These are phyloP conservation scores for Barnardius zonarius DNA, from an alignment of 2,113 vertebrate genomes.

Conservation along the genomic window DNA sequence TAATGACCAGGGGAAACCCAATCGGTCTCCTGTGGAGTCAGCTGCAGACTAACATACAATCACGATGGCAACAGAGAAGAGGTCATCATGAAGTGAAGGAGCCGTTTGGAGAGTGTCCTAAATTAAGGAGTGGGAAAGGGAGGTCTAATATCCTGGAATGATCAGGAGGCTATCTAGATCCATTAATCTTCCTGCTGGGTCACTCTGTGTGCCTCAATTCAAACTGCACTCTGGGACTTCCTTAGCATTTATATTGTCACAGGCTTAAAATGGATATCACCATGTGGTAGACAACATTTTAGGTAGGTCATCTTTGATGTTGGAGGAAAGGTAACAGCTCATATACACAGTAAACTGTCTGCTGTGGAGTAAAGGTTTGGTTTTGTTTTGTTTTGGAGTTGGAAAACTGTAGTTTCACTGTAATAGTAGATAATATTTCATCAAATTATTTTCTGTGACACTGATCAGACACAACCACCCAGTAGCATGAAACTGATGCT, in stretches of 20 bases:
- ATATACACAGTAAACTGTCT: neutral
- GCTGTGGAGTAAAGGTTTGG: neutral
- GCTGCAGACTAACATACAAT: neutral
- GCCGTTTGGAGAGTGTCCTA: neutral
- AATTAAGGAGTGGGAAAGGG: neutral
- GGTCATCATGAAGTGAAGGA: neutral
- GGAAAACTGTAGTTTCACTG: neutral
- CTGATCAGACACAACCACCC: neutral
- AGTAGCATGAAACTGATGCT: neutral
- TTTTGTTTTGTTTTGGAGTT: neutral
- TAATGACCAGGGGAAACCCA: neutral
- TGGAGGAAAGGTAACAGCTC: neutral
- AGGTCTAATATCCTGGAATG: neutral
- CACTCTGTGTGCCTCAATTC: slow-evolving; percentile 25
- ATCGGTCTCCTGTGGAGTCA: neutral
- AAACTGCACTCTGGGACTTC: slow-evolving; percentile 32
- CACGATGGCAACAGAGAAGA: slow-evolving; percentile 17
- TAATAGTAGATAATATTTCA: neutral
- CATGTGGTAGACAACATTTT: slow-evolving; percentile 56
- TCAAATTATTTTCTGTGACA: neutral
- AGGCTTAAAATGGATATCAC: slow-evolving; percentile 40
- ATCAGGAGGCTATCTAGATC: slow-evolving; percentile 23
- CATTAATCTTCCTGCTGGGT: slow-evolving; percentile 61
- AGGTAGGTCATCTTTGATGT: neutral
- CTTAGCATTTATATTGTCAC: slow-evolving; percentile 58